Percentiles rank a stretch among this genome's conserved stretches.
phyloP scores from a whole-genome alignment of 2,888 invertebrate species.

The Craniophora ligustri region DNA sequence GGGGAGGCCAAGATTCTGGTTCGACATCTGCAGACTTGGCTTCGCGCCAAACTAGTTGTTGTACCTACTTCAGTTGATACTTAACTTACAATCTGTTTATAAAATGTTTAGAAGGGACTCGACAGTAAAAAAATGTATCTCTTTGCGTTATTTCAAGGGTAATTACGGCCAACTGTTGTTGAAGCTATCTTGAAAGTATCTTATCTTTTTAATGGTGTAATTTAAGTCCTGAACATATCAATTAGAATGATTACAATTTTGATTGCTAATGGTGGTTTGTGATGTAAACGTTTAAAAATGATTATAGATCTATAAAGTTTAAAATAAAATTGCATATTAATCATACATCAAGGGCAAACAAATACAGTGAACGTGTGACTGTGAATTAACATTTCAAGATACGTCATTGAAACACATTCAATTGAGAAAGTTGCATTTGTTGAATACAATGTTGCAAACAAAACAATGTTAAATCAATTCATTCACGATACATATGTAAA shows the following conservation, averaged over 20 bases:
- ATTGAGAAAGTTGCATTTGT: constrained; percentile 1
- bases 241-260: constrained; percentile 28
- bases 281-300: constrained; percentile 9
- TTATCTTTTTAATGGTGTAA: constrained; percentile 38
- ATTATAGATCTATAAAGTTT: constrained; percentile 2
- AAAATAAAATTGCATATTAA: constrained; percentile 13
- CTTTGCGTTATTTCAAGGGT: constrained; percentile 17
- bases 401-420: constrained; percentile 13
- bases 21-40: constrained; percentile 72
- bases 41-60: constrained; percentile 58
- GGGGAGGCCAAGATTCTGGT: constrained; percentile 62
- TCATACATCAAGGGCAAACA: constrained; percentile 28
- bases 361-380: constrained; percentile 21
- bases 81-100: constrained; percentile 54
- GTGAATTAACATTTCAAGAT: constrained; percentile 15
- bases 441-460: neutral
- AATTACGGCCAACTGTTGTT: constrained; percentile 40
- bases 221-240: constrained; percentile 30
- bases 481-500: neutral
- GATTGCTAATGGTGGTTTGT: constrained; percentile 16
- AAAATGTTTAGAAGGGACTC: constrained; percentile 43
- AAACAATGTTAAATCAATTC: constrained; percentile 27
- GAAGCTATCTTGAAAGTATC: constrained; percentile 32
- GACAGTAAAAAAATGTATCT: constrained; percentile 17
- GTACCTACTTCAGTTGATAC: constrained; percentile 50